Conservation (phyloP, 2,797 vertebrate genomes). For the Simalia tracyae region DNA sequence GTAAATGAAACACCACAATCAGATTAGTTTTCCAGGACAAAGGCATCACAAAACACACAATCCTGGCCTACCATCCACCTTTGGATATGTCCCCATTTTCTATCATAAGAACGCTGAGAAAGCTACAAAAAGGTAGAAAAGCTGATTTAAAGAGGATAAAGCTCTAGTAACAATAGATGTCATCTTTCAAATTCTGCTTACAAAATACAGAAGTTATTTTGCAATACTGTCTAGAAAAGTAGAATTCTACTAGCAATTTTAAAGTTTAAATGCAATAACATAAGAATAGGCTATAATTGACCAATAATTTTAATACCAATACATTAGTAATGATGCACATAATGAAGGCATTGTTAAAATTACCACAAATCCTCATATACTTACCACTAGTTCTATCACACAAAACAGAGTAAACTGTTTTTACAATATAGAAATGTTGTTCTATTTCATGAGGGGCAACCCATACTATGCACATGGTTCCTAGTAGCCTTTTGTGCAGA, state of each 20-base stretch:
- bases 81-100: constrained; percentile 97
- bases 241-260: neutral
- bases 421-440: neutral
- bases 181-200: neutral
- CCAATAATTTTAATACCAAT: neutral
- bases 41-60: constrained; percentile 66
- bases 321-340: neutral
- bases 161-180: neutral
- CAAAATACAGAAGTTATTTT: neutral
- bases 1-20: constrained; percentile 65
- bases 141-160: constrained; percentile 5
- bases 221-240: neutral
- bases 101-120: constrained; percentile 83
- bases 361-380: neutral
- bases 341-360: neutral
- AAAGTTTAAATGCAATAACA: neutral
- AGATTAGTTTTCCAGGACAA: constrained; percentile 61
- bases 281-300: neutral
- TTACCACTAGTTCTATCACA: neutral
- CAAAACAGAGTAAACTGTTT: neutral
- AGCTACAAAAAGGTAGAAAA: constrained; percentile 75
- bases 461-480: neutral
- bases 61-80: constrained; percentile 96
- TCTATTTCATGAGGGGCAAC: neutral
- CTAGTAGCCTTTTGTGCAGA: neutral